Percentiles rank a stretch among this genome's conserved stretches.
These are phyloP conservation scores for Tragelaphus scriptus DNA, from an alignment of 2,113 vertebrate species.

Conservation along the genomic window DNA sequence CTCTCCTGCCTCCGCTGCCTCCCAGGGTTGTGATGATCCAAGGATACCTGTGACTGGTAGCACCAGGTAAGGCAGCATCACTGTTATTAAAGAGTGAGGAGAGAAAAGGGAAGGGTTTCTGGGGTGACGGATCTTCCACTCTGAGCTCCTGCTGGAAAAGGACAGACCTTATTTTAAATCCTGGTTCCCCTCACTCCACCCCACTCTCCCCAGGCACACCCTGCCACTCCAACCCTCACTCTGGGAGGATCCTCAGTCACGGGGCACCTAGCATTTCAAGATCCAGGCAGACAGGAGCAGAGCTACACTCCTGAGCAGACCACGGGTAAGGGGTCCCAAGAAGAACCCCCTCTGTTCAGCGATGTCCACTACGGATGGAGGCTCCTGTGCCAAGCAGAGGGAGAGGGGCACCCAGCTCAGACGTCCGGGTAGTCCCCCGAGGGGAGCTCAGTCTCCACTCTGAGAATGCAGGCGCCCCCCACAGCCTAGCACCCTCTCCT, in stretches of 20 bases:
- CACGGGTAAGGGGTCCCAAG: neutral
- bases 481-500: neutral
- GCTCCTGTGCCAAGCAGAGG: neutral
- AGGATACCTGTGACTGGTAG: neutral
- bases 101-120: conserved; percentile 8
- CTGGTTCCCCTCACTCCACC: neutral
- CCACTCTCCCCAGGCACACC: no score
- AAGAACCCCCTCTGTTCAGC: conserved; percentile 51
- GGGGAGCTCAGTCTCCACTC: neutral
- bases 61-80: neutral
- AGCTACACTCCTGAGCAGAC: neutral
- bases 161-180: neutral
- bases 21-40: neutral
- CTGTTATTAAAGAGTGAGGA: conserved; percentile 35
- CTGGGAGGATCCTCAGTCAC: neutral
- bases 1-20: no score
- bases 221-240: neutral
- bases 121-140: neutral
- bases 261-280: neutral
- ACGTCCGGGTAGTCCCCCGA: neutral
- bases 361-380: neutral
- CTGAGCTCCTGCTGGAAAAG: neutral
- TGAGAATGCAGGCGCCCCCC: neutral
- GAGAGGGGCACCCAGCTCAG: neutral
- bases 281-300: neutral